Evolutionary conservation across 1,140 invertebrate genomes (phyloP).

Genomic region (Antheraea mylitta): DNA sequence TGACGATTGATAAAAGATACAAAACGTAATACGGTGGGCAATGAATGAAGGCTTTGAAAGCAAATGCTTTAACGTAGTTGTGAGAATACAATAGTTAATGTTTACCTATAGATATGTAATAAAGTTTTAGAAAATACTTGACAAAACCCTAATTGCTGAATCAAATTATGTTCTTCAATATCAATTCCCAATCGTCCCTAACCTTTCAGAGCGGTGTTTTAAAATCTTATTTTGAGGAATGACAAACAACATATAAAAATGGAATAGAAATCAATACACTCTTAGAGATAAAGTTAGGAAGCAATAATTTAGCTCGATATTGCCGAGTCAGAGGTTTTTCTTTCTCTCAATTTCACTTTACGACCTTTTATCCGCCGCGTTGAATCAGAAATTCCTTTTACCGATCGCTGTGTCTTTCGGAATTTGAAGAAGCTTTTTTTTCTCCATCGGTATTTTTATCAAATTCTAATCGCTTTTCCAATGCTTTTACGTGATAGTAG

Average conservation of each 20-base stretch:
- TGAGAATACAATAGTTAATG: too few relatives aligned
- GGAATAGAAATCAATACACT: neutral
- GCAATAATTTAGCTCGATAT: neutral
- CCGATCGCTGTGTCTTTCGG: neutral
- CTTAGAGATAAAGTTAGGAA: neutral
- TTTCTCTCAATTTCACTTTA: conserved; percentile 4
- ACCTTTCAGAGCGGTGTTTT: too few relatives aligned
- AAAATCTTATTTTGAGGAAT: neutral
- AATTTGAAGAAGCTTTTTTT: neutral
- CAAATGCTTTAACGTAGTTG: too few relatives aligned
- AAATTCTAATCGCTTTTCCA: neutral
- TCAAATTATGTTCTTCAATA: too few relatives aligned
- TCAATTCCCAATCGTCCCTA: too few relatives aligned
- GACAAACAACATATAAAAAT: neutral
- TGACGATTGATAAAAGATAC: too few relatives aligned
- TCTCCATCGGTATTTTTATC: neutral
- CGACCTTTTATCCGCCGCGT: neutral
- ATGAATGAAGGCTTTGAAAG: too few relatives aligned
- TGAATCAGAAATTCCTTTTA: neutral
- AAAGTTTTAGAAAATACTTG: too few relatives aligned
- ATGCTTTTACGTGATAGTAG: neutral
- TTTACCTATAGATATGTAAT: too few relatives aligned
- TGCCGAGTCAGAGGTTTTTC: neutral
- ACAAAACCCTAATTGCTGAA: too few relatives aligned
- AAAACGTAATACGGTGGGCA: too few relatives aligned